Evolutionary conservation across 2,888 invertebrate genomes (phyloP).

Genomic region (Scaptomyza reducta): DNA sequence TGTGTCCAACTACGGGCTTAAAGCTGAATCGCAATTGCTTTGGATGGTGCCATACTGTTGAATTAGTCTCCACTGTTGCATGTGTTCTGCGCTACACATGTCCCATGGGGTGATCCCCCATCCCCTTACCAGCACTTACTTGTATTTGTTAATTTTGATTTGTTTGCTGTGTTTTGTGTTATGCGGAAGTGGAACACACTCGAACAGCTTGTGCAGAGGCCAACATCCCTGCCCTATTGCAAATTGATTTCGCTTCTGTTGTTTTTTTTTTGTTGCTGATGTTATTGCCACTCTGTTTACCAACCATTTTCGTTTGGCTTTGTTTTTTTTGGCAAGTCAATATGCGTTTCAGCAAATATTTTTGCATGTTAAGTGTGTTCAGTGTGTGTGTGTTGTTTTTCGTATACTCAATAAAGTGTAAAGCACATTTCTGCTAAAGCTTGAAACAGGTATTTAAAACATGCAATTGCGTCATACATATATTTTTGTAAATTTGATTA

Average conservation of each 20-base stretch:
- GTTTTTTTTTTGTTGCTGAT: conserved; percentile 35
- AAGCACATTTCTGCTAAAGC: neutral
- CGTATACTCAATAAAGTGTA: conserved; percentile 5
- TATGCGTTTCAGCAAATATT: conserved; percentile 77
- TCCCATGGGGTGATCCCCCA: conserved; percentile 25
- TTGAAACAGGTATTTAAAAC: neutral
- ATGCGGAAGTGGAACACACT: conserved; percentile 1
- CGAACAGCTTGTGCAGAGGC: conserved; percentile 1
- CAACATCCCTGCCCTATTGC: conserved; percentile 27
- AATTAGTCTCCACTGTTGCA: conserved; percentile 17
- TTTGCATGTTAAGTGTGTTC: conserved; percentile 59
- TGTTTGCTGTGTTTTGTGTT: conserved; percentile 68
- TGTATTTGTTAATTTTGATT: conserved; percentile 75
- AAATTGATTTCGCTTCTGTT: conserved; percentile 66
- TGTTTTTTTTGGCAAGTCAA: conserved; percentile 64
- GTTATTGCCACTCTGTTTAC: conserved; percentile 55
- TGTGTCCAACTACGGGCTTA: conserved; percentile 34
- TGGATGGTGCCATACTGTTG: conserved; percentile 30
- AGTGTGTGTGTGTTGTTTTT: conserved; percentile 33
- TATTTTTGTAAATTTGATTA: no score
- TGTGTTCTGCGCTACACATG: conserved; percentile 5
- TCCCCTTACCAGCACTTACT: conserved; percentile 7
- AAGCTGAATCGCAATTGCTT: conserved; percentile 11
- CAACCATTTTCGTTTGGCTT: conserved; percentile 69
- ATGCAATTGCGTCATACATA: neutral